These are phyloP conservation scores for Conops quadrifasciatus DNA, from an alignment of 2,888 invertebrate species.

Conservation along the genomic window DNA sequence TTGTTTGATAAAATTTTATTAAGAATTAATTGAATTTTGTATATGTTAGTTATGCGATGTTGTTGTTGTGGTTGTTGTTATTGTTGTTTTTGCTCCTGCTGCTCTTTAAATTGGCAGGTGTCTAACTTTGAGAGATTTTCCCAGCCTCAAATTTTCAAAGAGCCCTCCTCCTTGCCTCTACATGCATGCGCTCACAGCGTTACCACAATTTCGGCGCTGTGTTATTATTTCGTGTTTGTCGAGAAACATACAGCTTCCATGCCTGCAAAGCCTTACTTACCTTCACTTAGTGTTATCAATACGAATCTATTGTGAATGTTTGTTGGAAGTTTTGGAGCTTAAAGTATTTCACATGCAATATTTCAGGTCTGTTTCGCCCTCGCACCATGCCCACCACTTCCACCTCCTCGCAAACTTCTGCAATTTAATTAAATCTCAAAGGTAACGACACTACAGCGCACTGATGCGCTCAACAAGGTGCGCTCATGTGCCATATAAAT, in stretches of 20 bases:
- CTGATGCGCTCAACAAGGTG: conserved; percentile 9
- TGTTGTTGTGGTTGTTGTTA: no score
- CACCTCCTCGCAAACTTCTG: no score
- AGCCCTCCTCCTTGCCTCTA: neutral
- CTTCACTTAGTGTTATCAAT: neutral
- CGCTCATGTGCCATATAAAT: neutral
- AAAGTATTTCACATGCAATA: no score
- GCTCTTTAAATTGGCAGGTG: neutral
- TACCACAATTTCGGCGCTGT: no score
- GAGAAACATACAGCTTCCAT: neutral
- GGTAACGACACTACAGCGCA: conserved; percentile 1
- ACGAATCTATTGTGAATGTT: neutral
- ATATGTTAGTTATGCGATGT: no score
- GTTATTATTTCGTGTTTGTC: no score
- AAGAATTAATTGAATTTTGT: no score
- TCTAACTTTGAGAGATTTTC: conserved; percentile 1
- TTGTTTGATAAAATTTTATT: no score
- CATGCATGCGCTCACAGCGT: no score
- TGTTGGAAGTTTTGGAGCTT: neutral
- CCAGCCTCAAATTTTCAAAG: neutral
- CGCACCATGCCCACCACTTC: neutral
- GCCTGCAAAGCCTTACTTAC: neutral
- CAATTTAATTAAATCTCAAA: conserved; percentile 34
- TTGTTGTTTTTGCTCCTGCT: neutral
- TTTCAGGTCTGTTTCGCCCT: neutral